Base-by-base conservation (phyloP, 2,888 invertebrate genomes). In the Netelia inedita region DNA sequence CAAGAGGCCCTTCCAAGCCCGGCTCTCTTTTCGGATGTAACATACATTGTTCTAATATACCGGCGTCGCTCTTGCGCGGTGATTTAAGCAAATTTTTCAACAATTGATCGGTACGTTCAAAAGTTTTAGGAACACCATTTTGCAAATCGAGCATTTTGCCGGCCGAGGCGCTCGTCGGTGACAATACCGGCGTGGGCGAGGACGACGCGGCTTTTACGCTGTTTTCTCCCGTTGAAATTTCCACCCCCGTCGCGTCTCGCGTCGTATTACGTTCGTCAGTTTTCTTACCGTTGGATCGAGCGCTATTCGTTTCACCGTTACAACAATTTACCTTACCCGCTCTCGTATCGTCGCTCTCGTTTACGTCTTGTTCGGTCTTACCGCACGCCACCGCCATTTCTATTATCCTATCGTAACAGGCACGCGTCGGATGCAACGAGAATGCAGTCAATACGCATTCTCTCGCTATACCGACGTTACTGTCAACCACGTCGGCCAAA, bases 371-470 rank as follows among this genome's bases (percentile, higher is more conserved):
- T 73, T 94, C 93, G 23, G 94, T 92, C 83, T 95, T 94, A 21
- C 95, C 95, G 85, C 94, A 94, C 19, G 93, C 93, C 69, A 94
- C 91, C 0, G 95, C 95, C 83, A 95, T 92, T 41, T 94, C 94
- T 88, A 95, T 94, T 69, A 97, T 95, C 87, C 94, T 93, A 35
- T 95, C 95, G 90, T 95, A 95, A 93, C 96, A 95, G 11, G 93
- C 93, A 50, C 94, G 94, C 8, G 96, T 95, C 2, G 97, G 97
- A 90, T 96, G 95, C 72, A 97, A 94, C 65, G 96, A 96, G 94
- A 97, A 97, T 0, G 97, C 96, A 0, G 97, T 97, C 57, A 97
- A 94, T 0, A 96, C 94, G 90, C 97, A 97, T 94, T 97, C 97
- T 88, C 96, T 94, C 68, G 95, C 95, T 43, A 97, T 95, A 19